Percentiles rank a stretch among this genome's conserved stretches.
Evolutionary conservation across 2,888 invertebrate species (phyloP).

Genomic region (Nematopogon swammerdamellus): DNA sequence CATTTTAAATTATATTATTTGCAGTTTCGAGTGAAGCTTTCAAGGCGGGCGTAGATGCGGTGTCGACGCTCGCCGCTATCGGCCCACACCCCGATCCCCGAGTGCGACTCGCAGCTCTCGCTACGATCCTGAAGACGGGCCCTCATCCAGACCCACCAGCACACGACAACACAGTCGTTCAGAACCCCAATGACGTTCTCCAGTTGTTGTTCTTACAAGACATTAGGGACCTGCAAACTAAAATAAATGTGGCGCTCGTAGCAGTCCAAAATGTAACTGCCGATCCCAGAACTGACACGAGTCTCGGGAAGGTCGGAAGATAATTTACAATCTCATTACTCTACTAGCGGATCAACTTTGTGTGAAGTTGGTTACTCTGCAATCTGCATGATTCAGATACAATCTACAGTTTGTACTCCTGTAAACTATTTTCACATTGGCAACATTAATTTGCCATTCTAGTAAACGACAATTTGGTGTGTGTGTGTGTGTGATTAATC

Average conservation of each 20-base stretch:
- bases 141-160: slow-evolving; percentile 67
- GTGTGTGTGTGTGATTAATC: too few relatives aligned
- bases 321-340: slow-evolving; percentile 16
- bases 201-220: slow-evolving; percentile 80
- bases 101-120: slow-evolving; percentile 57
- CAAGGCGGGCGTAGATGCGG: slow-evolving; percentile 71
- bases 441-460: too few relatives aligned
- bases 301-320: slow-evolving; percentile 87
- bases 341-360: too few relatives aligned
- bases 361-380: too few relatives aligned
- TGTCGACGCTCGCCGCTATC: slow-evolving; percentile 63
- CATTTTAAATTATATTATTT: slow-evolving; percentile 21
- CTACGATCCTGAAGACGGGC: slow-evolving; percentile 73
- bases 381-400: too few relatives aligned
- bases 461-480: too few relatives aligned
- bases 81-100: slow-evolving; percentile 44
- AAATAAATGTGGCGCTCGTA: slow-evolving; percentile 92
- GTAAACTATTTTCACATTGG: too few relatives aligned
- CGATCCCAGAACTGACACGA: slow-evolving; percentile 94
- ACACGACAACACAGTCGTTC: slow-evolving; percentile 27
- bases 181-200: slow-evolving; percentile 63
- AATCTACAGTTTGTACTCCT: too few relatives aligned
- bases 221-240: slow-evolving; percentile 83
- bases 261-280: slow-evolving; percentile 90
- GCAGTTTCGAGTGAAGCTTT: slow-evolving; percentile 82